phyloP scores from a whole-genome alignment of 2,113 vertebrate species.

The Hemiscyllium ocellatum region DNA sequence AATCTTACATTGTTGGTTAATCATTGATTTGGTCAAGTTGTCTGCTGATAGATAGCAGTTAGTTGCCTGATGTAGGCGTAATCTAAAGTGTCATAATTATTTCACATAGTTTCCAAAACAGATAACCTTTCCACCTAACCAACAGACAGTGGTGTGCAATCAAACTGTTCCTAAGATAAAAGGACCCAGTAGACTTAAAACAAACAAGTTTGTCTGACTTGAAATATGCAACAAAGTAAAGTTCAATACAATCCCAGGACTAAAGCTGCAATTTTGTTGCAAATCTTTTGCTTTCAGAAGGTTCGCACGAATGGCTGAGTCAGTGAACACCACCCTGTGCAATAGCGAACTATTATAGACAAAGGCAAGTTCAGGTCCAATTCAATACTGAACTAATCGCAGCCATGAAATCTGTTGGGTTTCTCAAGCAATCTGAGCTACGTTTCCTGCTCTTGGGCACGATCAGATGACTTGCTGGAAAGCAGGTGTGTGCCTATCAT shows the following conservation, averaged over 20 bases:
- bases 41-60: not conserved
- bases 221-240: constrained; percentile 14
- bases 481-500: not conserved
- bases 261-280: constrained; percentile 8
- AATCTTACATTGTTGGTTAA: not conserved
- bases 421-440: not conserved
- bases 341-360: not conserved
- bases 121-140: constrained; percentile 5
- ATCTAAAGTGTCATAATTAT: constrained; percentile 10
- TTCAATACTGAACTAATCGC: not conserved
- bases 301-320: not conserved
- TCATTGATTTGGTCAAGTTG: constrained; percentile 10
- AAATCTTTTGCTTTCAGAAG: not conserved
- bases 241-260: not conserved
- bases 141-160: not conserved
- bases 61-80: not conserved
- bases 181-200: not conserved
- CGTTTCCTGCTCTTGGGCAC: not conserved
- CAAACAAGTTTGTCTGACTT: not conserved
- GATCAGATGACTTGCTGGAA: not conserved
- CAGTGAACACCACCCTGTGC: not conserved
- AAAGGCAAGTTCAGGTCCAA: too few species aligned
- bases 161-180: not conserved
- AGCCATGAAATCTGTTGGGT: not conserved
- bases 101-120: not conserved